A percentile compares a stretch with the other conserved stretches of the same genome.
phyloP scores from a whole-genome alignment of 2,113 vertebrate genomes.

The Anoplopoma fimbria region DNA sequence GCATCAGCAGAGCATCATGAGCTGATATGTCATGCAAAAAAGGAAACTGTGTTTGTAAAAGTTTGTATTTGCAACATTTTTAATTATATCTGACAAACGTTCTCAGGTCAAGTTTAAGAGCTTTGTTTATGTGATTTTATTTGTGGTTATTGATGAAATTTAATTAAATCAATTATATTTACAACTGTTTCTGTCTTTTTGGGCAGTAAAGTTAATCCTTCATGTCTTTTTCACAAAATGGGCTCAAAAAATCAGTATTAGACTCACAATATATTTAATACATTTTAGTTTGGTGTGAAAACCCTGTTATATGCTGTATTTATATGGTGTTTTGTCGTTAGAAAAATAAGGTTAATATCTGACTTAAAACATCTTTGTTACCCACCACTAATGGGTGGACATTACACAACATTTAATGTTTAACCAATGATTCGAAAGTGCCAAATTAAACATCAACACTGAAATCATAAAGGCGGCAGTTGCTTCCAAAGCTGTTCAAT shows the following conservation, averaged over 20 bases:
- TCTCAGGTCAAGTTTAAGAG: neutral
- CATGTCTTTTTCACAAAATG: neutral
- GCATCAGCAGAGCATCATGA: neutral
- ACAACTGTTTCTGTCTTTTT: neutral
- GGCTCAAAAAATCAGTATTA: neutral
- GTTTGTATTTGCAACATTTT: neutral
- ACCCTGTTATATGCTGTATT: neutral
- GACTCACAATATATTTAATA: neutral
- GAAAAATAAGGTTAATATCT: neutral
- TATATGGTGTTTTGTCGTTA: neutral
- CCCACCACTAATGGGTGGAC: neutral
- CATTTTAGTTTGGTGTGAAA: neutral
- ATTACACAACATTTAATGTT: neutral
- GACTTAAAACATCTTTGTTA: neutral
- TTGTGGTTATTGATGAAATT: neutral
- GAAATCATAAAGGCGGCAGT: neutral
- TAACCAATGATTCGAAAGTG: neutral
- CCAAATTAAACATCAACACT: constrained; percentile 8
- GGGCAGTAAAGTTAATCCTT: neutral
- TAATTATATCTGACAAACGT: neutral
- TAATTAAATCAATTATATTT: neutral
- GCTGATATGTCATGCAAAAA: neutral
- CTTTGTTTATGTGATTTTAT: neutral
- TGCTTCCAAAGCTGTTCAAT: neutral
- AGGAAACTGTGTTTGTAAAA: neutral